Evolutionary conservation across 1,140 invertebrate genomes (phyloP).

Genomic region (Solen grandis): DNA sequence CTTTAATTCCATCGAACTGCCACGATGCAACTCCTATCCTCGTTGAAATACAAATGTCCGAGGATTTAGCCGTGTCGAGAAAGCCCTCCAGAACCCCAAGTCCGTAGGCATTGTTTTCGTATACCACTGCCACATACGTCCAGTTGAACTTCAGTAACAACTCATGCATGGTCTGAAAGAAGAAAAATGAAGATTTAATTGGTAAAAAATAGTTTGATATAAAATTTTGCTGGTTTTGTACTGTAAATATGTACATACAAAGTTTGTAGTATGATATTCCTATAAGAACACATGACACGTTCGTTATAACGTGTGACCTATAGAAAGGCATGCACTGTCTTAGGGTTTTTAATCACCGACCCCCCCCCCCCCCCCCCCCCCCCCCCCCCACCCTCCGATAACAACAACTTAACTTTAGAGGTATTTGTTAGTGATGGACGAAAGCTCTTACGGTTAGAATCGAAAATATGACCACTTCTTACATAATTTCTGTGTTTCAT

Average conservation of each 20-base stretch:
- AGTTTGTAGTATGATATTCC: not conserved
- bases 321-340: no score
- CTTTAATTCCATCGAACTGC: not conserved
- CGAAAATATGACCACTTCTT: no score
- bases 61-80: not conserved
- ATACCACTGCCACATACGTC: conserved; percentile 37
- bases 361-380: no score
- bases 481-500: no score
- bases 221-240: not conserved
- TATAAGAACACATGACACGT: no score
- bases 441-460: no score
- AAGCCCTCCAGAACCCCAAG: conserved; percentile 22
- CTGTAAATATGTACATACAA: not conserved
- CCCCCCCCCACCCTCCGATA: no score
- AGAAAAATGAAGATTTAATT: not conserved
- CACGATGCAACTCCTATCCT: not conserved
- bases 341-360: not conserved
- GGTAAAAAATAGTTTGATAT: not conserved
- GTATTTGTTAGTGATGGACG: no score
- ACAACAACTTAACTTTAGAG: no score
- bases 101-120: conserved; percentile 41
- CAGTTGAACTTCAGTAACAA: conserved; percentile 16
- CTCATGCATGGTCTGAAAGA: conserved; percentile 29
- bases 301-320: no score
- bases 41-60: conserved; percentile 25